Evolutionary conservation across 1,140 invertebrate species (phyloP), one percentile per base, ranked within the genome.

Genomic region (Brachystomella parvula): DNA sequence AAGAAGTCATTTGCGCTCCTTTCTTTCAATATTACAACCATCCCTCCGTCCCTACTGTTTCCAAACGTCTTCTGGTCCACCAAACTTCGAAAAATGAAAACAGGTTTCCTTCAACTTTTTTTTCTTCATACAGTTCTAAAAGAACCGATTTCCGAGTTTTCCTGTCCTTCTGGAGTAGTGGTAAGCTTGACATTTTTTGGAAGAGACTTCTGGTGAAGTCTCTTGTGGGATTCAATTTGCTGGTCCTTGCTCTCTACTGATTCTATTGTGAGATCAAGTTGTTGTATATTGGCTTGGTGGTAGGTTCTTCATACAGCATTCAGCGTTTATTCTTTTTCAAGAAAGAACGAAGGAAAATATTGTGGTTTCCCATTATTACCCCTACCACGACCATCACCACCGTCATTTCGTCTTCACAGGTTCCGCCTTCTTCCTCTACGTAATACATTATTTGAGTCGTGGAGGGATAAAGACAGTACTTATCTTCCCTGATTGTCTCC

Each of bases 1-100:
- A 15, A 53, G 49, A 53, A 53, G 49, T 53, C 49, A 53, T 53
- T 53, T 53, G 49, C 21, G 49, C 49, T 53, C 49, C 49, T 53
- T 53, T 53, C 21, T 17, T 19, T 15, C n/a, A 53, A 12, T 6
- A 53, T 17, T 17, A 44, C 39, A 9, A 12, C 39, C 39, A 44
- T 44, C n/a, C n/a, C 49, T 53, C 24, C 12, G 49, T 17, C 49
- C 12, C 21, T 53, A 15, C 21, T 9, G n/a, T 12, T 44, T 44
- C 9, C 9, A 44, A n/a, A 44, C n/a, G 39, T 12, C 39, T 44
- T 44, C n/a, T 24, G 19, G 6, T 39, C 6, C 19, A 39, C 35
- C 19, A 39, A 39, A 9, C 35, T 19, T 39, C 35, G 35, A 39
- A 39, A 39, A 39, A 39, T 39, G 35, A 39, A 39, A 39, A 39